A percentile compares a stretch with the other conserved stretches of the same genome.
These are phyloP conservation scores for Clarias gariepinus DNA, from an alignment of 2,113 vertebrate genomes.

Conservation along the genomic window DNA sequence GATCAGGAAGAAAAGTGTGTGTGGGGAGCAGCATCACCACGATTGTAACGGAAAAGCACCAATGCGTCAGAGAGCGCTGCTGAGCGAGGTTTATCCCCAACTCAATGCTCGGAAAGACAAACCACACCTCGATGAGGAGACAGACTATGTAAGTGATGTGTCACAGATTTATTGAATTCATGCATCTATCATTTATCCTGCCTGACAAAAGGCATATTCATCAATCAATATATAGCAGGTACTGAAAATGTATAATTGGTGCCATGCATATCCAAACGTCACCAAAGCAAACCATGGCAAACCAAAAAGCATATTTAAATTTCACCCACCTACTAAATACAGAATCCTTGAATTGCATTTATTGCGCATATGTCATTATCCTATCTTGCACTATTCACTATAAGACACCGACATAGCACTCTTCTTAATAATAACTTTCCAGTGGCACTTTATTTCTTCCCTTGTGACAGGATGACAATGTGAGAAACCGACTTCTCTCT, in stretches of 20 bases:
- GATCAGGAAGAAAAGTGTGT: conserved; percentile 67
- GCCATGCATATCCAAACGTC: not conserved
- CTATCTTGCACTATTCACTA: not conserved
- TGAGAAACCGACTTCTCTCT: conserved; percentile 10
- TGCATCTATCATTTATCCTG: too few species aligned
- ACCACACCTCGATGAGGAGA: conserved; percentile 86
- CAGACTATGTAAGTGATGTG: conserved; percentile 85
- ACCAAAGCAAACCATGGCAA: not conserved
- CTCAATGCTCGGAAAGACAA: conserved; percentile 82
- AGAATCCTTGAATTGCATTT: not conserved
- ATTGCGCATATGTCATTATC: not conserved
- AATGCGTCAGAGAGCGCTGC: conserved; percentile 66
- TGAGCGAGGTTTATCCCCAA: conserved; percentile 87
- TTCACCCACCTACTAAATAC: not conserved
- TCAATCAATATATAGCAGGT: not conserved
- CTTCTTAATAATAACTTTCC: conserved; percentile 6
- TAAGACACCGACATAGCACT: not conserved
- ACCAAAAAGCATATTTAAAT: not conserved
- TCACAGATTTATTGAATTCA: not conserved
- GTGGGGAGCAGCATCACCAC: conserved; percentile 74
- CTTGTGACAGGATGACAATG: conserved; percentile 12
- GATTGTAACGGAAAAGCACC: conserved; percentile 90
- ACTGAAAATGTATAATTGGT: not conserved
- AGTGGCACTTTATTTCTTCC: not conserved
- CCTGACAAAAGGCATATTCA: too few species aligned